phyloP scores from a whole-genome alignment of 2,113 vertebrate genomes.

The Chionomys nivalis region DNA sequence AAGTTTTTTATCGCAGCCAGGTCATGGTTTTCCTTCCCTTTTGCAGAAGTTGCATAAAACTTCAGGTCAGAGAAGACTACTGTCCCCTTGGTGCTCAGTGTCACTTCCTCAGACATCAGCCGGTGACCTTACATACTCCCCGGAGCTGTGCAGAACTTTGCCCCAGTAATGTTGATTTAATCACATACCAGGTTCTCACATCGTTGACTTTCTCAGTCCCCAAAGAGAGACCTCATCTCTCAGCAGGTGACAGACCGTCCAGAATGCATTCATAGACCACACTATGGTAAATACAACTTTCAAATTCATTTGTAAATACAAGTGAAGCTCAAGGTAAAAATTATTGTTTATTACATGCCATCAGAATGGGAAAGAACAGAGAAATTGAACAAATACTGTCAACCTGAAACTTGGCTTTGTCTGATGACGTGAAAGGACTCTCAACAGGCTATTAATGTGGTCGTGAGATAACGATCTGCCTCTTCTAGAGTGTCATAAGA shows the following conservation, averaged over 20 bases:
- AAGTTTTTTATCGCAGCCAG: conserved; percentile 55
- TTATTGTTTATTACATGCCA: neutral
- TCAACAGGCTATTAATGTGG: neutral
- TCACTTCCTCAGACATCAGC: neutral
- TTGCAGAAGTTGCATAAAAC: conserved; percentile 53
- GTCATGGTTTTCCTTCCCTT: conserved; percentile 60
- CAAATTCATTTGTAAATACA: neutral
- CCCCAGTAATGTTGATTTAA: neutral
- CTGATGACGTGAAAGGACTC: neutral
- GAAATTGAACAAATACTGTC: neutral
- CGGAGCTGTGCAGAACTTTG: neutral
- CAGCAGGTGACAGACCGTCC: neutral
- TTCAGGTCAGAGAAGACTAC: conserved; percentile 65
- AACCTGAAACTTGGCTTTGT: neutral
- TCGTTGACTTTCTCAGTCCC: neutral
- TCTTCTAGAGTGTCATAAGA: neutral
- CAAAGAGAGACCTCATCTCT: neutral
- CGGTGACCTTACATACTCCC: neutral
- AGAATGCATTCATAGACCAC: conserved; percentile 32
- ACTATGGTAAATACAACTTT: conserved; percentile 29
- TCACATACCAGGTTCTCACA: neutral
- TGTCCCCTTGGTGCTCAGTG: neutral
- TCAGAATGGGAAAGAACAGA: neutral
- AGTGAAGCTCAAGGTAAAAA: neutral
- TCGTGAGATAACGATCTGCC: neutral